Evolutionary conservation across 2,888 invertebrate species (phyloP).

Genomic region (Drosophila melanosoma): DNA sequence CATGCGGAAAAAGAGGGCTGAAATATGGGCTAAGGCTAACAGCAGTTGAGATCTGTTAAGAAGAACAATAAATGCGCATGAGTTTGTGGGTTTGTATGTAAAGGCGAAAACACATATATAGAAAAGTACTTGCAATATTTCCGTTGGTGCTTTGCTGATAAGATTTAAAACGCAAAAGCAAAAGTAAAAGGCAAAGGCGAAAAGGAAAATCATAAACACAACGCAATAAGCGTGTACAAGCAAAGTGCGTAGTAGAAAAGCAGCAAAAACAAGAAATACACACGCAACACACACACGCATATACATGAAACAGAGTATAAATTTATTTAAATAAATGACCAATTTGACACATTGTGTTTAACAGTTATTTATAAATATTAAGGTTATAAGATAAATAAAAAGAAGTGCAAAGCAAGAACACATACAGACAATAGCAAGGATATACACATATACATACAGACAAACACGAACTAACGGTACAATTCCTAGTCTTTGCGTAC

Average conservation of each 20-base stretch:
- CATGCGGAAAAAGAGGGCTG: constrained; percentile 25
- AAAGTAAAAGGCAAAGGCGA: constrained; percentile 70
- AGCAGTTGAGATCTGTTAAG: constrained; percentile 30
- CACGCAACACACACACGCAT: not conserved
- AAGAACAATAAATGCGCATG: constrained; percentile 18
- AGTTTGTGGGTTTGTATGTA: not conserved
- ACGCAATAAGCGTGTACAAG: constrained; percentile 67
- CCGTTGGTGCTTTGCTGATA: constrained; percentile 69
- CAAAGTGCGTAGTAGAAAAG: constrained; percentile 74
- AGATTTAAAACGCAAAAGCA: constrained; percentile 78
- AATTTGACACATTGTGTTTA: constrained; percentile 35
- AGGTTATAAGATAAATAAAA: constrained; percentile 1
- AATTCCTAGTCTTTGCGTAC: constrained; percentile 23
- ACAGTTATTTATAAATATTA: constrained; percentile 29
- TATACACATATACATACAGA: constrained; percentile 10
- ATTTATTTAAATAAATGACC: constrained; percentile 16
- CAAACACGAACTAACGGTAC: constrained; percentile 22
- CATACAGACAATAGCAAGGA: constrained; percentile 25
- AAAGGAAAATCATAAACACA: constrained; percentile 65
- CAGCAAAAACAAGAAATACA: constrained; percentile 27
- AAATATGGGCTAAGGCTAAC: constrained; percentile 53
- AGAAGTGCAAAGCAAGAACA: constrained; percentile 8
- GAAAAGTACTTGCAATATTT: constrained; percentile 31
- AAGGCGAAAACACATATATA: constrained; percentile 18
- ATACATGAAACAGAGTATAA: constrained; percentile 2